Percentiles rank a stretch among this genome's conserved stretches.
phyloP scores from a whole-genome alignment of 2,888 invertebrate genomes.

The Tetropium fuscum region DNA sequence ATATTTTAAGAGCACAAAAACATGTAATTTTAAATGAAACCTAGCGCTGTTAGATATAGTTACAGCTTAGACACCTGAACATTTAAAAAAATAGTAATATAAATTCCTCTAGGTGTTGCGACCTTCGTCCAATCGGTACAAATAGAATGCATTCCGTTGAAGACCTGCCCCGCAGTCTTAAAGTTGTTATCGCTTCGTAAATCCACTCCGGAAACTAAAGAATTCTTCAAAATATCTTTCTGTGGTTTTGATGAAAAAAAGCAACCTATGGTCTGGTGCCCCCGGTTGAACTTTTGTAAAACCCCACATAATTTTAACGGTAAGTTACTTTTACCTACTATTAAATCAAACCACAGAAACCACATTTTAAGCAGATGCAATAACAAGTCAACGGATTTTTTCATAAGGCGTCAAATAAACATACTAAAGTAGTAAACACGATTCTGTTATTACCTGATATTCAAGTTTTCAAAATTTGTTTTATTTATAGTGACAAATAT shows the following conservation, averaged over 20 bases:
- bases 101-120: neutral
- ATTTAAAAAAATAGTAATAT: neutral
- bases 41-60: too few relatives aligned
- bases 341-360: too few relatives aligned
- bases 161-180: conserved; percentile 64
- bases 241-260: conserved; percentile 67
- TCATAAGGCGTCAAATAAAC: too few relatives aligned
- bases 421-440: too few relatives aligned
- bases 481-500: too few relatives aligned
- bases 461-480: too few relatives aligned
- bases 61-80: too few relatives aligned
- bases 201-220: conserved; percentile 51
- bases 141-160: conserved; percentile 64
- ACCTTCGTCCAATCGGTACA: conserved; percentile 32
- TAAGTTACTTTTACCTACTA: conserved; percentile 29
- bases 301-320: conserved; percentile 48
- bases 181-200: conserved; percentile 50
- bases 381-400: too few relatives aligned
- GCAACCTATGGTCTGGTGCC: conserved; percentile 67
- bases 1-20: too few relatives aligned
- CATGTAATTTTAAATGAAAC: too few relatives aligned
- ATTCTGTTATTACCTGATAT: too few relatives aligned
- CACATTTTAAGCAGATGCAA: too few relatives aligned
- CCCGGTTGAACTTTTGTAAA: conserved; percentile 39
- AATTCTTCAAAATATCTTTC: conserved; percentile 65